These are phyloP conservation scores for Aurelia aurita DNA, from an alignment of 30 jellyfish, hydroid and myxozoan genomes.

Conservation along the genomic window DNA sequence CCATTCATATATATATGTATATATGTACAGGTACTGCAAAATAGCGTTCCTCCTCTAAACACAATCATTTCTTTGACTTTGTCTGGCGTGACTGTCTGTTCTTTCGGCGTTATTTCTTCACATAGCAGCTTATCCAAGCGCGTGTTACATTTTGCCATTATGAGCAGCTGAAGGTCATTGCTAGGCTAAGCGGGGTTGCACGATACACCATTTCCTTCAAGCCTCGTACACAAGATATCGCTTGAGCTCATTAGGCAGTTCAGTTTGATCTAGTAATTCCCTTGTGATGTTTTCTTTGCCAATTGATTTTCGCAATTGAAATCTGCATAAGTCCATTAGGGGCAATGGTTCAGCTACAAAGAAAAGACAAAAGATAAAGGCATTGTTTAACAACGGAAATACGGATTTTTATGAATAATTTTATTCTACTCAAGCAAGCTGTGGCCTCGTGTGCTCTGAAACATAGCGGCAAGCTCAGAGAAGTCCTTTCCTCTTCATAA, in stretches of 20 bases:
- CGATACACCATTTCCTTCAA: slow-evolving; percentile 44
- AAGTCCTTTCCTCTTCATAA: no score
- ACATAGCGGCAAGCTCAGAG: no score
- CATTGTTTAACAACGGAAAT: neutral
- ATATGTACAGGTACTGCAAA: slow-evolving; percentile 1
- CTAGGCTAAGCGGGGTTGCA: slow-evolving; percentile 15
- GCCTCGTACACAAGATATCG: slow-evolving; percentile 93
- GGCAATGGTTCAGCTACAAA: slow-evolving; percentile 97
- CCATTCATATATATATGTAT: neutral
- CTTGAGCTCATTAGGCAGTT: slow-evolving; percentile 85
- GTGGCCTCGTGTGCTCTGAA: no score
- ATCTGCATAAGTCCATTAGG: slow-evolving; percentile 91
- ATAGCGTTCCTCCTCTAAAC: neutral
- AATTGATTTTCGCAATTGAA: slow-evolving; percentile 81
- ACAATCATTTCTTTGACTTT: neutral
- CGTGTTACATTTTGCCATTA: slow-evolving; percentile 26
- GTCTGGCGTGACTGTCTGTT: neutral
- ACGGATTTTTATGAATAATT: neutral
- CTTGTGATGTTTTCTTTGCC: slow-evolving; percentile 92
- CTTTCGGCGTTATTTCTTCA: slow-evolving; percentile 2
- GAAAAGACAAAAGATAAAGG: no score
- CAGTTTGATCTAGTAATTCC: slow-evolving; percentile 74
- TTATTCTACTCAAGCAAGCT: no score
- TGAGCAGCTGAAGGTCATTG: slow-evolving; percentile 8
- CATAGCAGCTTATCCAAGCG: neutral